phyloP scores from a whole-genome alignment of 92 coral and sea anemone genomes.

The Chrysogorgia sp. region DNA sequence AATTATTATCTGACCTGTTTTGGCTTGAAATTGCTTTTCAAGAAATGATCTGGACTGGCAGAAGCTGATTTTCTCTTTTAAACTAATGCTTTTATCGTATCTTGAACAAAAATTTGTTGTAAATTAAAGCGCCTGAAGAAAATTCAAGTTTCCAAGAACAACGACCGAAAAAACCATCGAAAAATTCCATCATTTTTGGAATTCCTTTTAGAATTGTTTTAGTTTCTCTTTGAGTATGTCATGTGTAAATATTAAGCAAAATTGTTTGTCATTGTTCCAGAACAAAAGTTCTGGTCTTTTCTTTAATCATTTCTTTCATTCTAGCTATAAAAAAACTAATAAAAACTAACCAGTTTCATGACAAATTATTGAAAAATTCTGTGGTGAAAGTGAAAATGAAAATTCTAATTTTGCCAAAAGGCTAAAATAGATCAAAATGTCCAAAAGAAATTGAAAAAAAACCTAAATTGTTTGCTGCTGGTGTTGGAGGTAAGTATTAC shows the following conservation, averaged over 20 bases:
- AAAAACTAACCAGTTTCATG: not conserved
- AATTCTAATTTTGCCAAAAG: slow-evolving; percentile 31
- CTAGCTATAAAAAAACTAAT: not conserved
- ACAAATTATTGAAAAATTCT: slow-evolving; percentile 35
- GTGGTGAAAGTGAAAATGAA: slow-evolving; percentile 9
- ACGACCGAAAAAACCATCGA: slow-evolving; percentile 25
- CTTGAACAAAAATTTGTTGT: slow-evolving; percentile 25
- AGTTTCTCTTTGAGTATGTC: not conserved
- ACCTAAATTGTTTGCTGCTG: slow-evolving; percentile 32
- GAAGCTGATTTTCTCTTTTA: slow-evolving; percentile 14
- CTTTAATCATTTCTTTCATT: not conserved
- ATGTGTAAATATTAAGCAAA: slow-evolving; percentile 35
- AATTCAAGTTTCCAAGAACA: slow-evolving; percentile 4
- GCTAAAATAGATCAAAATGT: slow-evolving; percentile 37
- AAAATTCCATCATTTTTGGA: slow-evolving; percentile 23
- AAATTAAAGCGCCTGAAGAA: slow-evolving; percentile 26
- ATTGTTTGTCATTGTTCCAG: slow-evolving; percentile 8
- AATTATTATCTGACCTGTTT: slow-evolving; percentile 11
- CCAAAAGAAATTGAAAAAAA: slow-evolving; percentile 38
- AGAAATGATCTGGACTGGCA: slow-evolving; percentile 13
- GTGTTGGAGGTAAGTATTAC: slow-evolving; percentile 7
- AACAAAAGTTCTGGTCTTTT: not conserved
- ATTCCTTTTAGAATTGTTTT: slow-evolving; percentile 29
- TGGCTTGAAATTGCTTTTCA: slow-evolving; percentile 27
- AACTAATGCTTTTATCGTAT: slow-evolving; percentile 13